phyloP scores from a whole-genome alignment of 1,140 invertebrate genomes.

The Stenopsyche tienmushanensis region DNA sequence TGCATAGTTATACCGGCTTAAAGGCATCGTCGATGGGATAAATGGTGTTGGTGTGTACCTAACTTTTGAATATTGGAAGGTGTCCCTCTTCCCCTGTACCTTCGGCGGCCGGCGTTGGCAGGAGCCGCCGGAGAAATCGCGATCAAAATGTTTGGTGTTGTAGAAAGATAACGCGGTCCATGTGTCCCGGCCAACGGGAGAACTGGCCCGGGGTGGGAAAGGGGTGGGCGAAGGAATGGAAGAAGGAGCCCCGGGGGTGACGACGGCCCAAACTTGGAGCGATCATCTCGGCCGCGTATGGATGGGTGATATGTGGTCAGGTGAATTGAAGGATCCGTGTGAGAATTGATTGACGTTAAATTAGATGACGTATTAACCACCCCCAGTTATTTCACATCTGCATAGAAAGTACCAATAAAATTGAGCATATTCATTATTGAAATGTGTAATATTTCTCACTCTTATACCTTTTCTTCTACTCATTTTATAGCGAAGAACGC shows the following conservation, averaged over 20 bases:
- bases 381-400: too few species aligned
- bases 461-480: too few species aligned
- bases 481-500: too few species aligned
- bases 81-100: conserved; percentile 7
- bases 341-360: neutral
- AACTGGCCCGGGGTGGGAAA: neutral
- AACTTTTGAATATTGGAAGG: conserved; percentile 36
- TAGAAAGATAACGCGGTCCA: conserved; percentile 42
- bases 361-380: neutral
- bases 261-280: conserved; percentile 8
- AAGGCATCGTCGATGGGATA: neutral
- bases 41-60: conserved; percentile 12
- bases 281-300: neutral
- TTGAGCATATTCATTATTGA: too few species aligned
- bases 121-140: conserved; percentile 30
- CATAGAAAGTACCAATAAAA: too few species aligned
- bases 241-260: conserved; percentile 12
- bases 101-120: conserved; percentile 4
- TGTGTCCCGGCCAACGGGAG: conserved; percentile 24
- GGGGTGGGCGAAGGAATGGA: neutral
- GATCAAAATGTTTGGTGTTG: conserved; percentile 43
- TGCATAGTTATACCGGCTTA: too few species aligned
- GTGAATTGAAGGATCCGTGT: neutral
- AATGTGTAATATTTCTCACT: too few species aligned
- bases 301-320: neutral